Percentiles rank a stretch among this genome's conserved stretches.
Conservation (phyloP, 92 coral and sea anemone species). For the Siderastrea siderea region DNA sequence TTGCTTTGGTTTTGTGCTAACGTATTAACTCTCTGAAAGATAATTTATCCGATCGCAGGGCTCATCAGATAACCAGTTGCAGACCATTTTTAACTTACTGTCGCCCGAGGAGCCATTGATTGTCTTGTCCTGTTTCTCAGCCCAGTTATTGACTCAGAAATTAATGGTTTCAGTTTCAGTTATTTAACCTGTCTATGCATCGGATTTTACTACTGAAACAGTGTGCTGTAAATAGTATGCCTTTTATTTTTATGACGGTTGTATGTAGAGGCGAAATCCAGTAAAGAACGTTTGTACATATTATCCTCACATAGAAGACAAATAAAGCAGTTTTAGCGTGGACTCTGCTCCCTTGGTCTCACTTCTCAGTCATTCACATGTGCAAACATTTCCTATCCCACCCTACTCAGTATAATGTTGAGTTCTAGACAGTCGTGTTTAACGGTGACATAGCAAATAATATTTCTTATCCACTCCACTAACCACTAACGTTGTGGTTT, state of each 20-base stretch:
- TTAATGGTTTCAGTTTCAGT: background rate
- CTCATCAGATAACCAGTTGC: no score
- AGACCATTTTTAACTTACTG: no score
- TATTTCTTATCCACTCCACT: background rate
- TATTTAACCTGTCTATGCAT: background rate
- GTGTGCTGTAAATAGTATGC: background rate
- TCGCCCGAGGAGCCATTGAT: background rate
- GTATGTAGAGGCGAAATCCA: background rate
- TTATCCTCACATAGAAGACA: background rate
- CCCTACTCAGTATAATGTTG: background rate
- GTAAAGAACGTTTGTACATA: background rate
- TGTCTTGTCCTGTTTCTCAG: background rate
- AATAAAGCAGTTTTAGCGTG: background rate
- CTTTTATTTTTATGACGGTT: background rate
- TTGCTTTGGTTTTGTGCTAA: no score
- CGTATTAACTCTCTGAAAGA: no score
- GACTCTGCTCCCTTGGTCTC: background rate
- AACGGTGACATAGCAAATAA: background rate
- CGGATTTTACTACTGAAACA: background rate
- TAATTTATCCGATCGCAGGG: no score
- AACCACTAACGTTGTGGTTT: no score
- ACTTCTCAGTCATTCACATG: no score
- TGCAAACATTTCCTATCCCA: background rate
- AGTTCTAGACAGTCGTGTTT: background rate
- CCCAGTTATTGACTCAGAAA: background rate